These are phyloP conservation scores for Chymomyza costata DNA, from an alignment of 1,140 invertebrate genomes.

Conservation along the genomic window DNA sequence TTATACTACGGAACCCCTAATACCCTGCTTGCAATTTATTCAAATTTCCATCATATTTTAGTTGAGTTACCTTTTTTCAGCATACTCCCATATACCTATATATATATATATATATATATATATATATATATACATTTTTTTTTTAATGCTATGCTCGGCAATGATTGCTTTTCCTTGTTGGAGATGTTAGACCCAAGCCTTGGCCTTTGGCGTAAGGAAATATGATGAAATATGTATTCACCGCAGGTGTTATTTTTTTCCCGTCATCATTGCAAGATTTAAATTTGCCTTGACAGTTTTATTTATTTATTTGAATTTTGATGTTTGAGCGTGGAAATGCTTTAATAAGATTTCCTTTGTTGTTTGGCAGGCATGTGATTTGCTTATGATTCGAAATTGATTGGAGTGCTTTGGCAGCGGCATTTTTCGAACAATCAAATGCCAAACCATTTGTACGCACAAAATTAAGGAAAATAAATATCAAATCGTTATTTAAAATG, in stretches of 20 bases:
- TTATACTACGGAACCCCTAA: slow-evolving; percentile 32
- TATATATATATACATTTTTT: too few relatives aligned
- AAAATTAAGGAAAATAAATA: too few relatives aligned
- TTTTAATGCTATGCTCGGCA: neutral
- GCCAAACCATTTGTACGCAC: too few relatives aligned
- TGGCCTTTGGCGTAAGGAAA: slow-evolving; percentile 25
- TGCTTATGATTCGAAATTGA: slow-evolving; percentile 31
- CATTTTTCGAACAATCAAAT: too few relatives aligned
- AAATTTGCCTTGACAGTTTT: slow-evolving; percentile 43
- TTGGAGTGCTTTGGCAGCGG: too few relatives aligned
- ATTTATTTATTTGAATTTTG: slow-evolving; percentile 4
- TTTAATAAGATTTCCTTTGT: slow-evolving; percentile 65
- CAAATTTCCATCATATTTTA: slow-evolving; percentile 62
- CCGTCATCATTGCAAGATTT: slow-evolving; percentile 50
- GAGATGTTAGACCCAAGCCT: neutral
- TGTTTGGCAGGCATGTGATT: slow-evolving; percentile 43
- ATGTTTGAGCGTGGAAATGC: too few relatives aligned
- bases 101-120: too few relatives aligned
- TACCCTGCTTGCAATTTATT: slow-evolving; percentile 44
- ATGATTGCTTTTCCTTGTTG: slow-evolving; percentile 61
- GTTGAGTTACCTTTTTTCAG: slow-evolving; percentile 33
- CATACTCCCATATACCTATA: too few relatives aligned
- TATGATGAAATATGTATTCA: slow-evolving; percentile 58
- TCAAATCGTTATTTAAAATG: too few relatives aligned
- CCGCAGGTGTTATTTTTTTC: slow-evolving; percentile 61